A percentile compares a stretch with the other conserved stretches of the same genome.
Evolutionary conservation across 53 echinoderm and acorn worm genomes (phyloP).

Genomic region (Holothuria scabra): DNA sequence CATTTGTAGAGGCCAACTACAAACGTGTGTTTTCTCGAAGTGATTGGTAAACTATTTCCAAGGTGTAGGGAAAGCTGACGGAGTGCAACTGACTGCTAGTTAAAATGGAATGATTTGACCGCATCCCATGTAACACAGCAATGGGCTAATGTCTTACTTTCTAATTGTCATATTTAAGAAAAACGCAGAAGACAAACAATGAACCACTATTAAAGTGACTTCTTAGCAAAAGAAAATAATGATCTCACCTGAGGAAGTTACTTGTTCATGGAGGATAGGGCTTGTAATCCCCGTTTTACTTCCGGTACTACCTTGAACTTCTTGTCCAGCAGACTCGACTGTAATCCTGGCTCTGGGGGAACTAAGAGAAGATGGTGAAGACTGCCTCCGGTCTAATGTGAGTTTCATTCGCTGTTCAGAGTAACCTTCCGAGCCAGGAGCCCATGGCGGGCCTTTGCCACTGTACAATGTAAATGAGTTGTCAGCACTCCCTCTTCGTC

Average conservation of each 20-base stretch:
- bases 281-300: not conserved
- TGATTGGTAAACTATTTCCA: too few relatives aligned
- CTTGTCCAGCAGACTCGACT: not conserved
- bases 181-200: too few relatives aligned
- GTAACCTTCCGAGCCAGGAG: constrained; percentile 1
- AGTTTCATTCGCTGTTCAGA: constrained; percentile 38
- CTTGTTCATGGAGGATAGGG: too few relatives aligned
- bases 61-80: too few relatives aligned
- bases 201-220: too few relatives aligned
- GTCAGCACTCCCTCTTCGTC: constrained; percentile 66
- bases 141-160: too few relatives aligned
- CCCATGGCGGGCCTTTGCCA: constrained; percentile 22
- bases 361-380: constrained; percentile 62
- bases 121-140: too few relatives aligned
- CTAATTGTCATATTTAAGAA: too few relatives aligned
- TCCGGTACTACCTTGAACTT: not conserved
- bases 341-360: not conserved
- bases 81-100: too few relatives aligned
- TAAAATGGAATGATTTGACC: too few relatives aligned
- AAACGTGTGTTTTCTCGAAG: too few relatives aligned
- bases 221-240: not conserved
- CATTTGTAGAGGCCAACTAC: too few relatives aligned
- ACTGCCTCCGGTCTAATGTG: constrained; percentile 73
- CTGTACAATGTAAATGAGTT: constrained; percentile 23
- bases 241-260: not conserved